Conservation (phyloP, 2,888 invertebrate species). For the Sesia apiformis region DNA sequence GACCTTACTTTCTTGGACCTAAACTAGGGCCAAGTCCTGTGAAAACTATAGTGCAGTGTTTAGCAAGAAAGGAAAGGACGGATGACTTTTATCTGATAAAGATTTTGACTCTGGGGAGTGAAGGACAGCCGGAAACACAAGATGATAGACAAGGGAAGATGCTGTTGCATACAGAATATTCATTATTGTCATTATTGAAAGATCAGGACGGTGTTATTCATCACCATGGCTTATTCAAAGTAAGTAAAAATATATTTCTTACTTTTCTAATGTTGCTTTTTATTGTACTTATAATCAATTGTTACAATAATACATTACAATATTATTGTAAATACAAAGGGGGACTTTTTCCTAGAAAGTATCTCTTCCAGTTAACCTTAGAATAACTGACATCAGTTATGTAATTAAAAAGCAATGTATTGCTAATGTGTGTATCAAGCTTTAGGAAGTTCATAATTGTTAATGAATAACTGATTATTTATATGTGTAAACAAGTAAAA, state of each 20-base stretch:
- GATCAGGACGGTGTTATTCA: constrained; percentile 83
- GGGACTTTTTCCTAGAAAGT: too few species aligned
- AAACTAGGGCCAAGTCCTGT: constrained; percentile 83
- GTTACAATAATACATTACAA: too few species aligned
- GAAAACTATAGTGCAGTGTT: constrained; percentile 83
- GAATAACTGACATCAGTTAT: too few species aligned
- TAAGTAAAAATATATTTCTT: constrained; percentile 22
- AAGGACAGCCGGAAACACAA: constrained; percentile 76
- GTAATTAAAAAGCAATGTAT: too few species aligned
- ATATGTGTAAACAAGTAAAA: too few species aligned
- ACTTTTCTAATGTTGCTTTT: too few species aligned
- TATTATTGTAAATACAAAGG: too few species aligned
- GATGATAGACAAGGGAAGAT: constrained; percentile 86
- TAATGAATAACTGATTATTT: too few species aligned
- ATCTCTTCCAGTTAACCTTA: too few species aligned
- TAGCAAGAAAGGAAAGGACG: constrained; percentile 81
- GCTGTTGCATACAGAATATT: constrained; percentile 84
- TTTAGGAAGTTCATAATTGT: too few species aligned
- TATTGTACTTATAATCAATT: too few species aligned
- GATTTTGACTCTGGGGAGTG: constrained; percentile 71
- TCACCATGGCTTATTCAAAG: constrained; percentile 85
- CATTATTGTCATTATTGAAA: constrained; percentile 79
- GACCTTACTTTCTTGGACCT: constrained; percentile 81
- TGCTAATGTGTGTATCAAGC: too few species aligned
- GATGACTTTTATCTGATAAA: constrained; percentile 82